Evolutionary conservation across 2,797 vertebrate genomes (phyloP), one percentile per base, ranked within the genome.

Genomic region (Eulemur rubriventer): DNA sequence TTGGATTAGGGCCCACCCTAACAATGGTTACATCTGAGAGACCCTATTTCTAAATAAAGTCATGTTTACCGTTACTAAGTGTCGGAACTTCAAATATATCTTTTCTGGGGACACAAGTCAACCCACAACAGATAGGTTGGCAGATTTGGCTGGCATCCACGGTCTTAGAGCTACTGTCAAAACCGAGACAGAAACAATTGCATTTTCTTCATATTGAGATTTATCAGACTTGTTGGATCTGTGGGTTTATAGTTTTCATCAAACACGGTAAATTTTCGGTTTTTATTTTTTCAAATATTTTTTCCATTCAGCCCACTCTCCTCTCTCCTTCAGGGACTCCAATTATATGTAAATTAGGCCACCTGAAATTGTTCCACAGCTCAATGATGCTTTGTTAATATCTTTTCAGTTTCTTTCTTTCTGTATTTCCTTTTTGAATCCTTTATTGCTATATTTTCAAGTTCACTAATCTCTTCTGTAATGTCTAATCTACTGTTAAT

Each of bases 371-470:
- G 28, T 89, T 57, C 6, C 6, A 65, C n/a, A 72, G 80, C n/a
- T 76, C 75, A 79, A 3, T 78, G 43, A 83, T 41, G 16, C 14
- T 24, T 61, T 80, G 35, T 52, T 79, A 41, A 38, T 69, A 22
- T 22, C 24, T 75, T 59, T 67, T 79, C 63, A 18, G 63, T n/a
- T 65, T 65, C 33, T 41, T 92, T 80, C 3, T 35, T 55, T 35
- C 38, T 88, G 10, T 43, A 59, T 92, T 92, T 89, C 52, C 69
- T 65, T 76, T 92, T 70, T 97, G 73, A 26, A 63, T 78, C 65
- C 14, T 89, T 22, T 89, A n/a, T 17, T 65, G 55, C 4, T 72
- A 4, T 65, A 22, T n/a, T 9, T 88, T 95, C 43, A 55, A n/a
- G 30, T 80, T 88, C 33, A 46, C 52, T n/a, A 43, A 79, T 67